A percentile compares a stretch with the other conserved stretches of the same genome.
phyloP scores from a whole-genome alignment of 2,797 vertebrate species.

The Bradypodion pumilum region DNA sequence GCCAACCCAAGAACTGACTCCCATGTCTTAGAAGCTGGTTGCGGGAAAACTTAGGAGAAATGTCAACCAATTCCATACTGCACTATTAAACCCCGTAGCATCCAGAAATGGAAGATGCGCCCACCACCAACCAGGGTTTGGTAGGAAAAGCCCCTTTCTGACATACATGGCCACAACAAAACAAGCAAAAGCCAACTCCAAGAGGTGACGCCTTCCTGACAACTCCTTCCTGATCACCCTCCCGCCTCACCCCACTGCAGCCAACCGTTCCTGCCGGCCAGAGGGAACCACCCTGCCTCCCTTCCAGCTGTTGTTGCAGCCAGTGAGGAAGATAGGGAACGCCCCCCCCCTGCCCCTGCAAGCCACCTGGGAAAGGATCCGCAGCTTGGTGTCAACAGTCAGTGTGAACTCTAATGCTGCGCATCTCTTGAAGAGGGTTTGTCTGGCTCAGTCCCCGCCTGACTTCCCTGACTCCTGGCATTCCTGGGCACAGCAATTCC shows the following conservation, averaged over 20 bases:
- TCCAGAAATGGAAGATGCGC: background rate
- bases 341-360: background rate
- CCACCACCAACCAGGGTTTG: no score
- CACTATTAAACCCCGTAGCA: no score
- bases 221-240: no score
- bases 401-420: background rate
- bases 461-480: no score
- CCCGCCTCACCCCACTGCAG: no score
- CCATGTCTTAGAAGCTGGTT: background rate
- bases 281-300: background rate
- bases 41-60: background rate
- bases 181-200: background rate
- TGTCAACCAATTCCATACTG: background rate
- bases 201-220: background rate
- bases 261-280: background rate
- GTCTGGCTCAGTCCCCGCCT: fast-evolving
- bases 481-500: no score
- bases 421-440: background rate
- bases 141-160: no score
- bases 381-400: background rate
- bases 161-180: no score
- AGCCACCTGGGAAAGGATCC: no score
- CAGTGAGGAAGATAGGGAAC: background rate
- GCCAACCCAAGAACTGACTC: background rate
- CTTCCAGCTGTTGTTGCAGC: background rate